phyloP scores from a whole-genome alignment of 2,888 invertebrate genomes.

The Phlogophora meticulosa region DNA sequence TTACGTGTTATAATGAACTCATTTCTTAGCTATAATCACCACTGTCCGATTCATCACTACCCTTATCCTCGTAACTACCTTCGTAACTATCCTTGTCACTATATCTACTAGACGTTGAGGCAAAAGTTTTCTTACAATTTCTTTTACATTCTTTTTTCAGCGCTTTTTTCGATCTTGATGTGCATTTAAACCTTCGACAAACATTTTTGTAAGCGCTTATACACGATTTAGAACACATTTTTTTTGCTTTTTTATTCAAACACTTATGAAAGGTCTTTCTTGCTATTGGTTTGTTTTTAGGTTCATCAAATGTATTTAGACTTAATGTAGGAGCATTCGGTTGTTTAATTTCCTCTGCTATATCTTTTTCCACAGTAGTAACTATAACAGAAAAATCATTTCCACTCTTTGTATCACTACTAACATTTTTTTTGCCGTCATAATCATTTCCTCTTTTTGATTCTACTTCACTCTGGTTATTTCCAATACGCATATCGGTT shows the following conservation, averaged over 20 bases:
- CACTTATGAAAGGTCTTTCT: conserved; percentile 29
- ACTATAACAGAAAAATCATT: conserved; percentile 1
- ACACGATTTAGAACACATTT: conserved; percentile 72
- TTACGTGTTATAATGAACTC: not conserved
- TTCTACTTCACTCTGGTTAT: not conserved
- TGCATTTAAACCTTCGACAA: conserved; percentile 64
- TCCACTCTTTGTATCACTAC: not conserved
- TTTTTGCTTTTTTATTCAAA: conserved; percentile 39
- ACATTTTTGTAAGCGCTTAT: conserved; percentile 59
- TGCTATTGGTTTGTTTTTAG: not conserved
- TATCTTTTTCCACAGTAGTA: not conserved
- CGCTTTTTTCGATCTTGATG: conserved; percentile 56
- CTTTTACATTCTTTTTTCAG: conserved; percentile 69
- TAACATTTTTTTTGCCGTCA: not conserved
- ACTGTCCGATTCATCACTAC: conserved; percentile 5
- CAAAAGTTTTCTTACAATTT: conserved; percentile 68
- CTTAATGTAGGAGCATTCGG: not conserved
- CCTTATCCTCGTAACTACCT: not conserved
- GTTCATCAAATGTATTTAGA: not conserved
- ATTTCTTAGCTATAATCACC: conserved; percentile 7
- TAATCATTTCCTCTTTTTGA: not conserved
- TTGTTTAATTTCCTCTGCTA: not conserved
- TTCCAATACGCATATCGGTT: not conserved
- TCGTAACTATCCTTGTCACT: conserved; percentile 25
- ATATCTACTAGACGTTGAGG: conserved; percentile 28